Conservation (phyloP, 2,888 invertebrate species). For the Eupithecia dodoneata region DNA sequence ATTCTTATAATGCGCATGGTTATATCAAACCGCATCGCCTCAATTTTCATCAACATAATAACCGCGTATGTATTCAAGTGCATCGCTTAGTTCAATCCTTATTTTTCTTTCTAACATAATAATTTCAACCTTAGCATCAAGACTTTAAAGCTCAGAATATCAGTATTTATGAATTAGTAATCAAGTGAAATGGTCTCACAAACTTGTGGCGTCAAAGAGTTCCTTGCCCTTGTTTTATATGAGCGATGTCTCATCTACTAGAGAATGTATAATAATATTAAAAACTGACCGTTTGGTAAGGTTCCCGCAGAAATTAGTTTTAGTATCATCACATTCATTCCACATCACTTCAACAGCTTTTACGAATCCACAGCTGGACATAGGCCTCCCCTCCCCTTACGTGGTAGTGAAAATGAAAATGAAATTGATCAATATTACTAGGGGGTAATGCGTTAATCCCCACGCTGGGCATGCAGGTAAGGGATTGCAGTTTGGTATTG, state of each 20-base stretch:
- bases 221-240: constrained; percentile 52
- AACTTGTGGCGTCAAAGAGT: constrained; percentile 60
- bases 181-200: constrained; percentile 66
- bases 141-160: constrained; percentile 44
- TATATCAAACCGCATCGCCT: constrained; percentile 64
- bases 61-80: constrained; percentile 77
- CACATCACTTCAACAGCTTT: not conserved
- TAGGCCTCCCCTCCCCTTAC: not conserved
- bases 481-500: not conserved
- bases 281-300: not conserved
- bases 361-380: not conserved
- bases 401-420: too few species aligned
- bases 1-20: constrained; percentile 59
- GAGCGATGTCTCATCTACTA: not conserved
- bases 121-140: constrained; percentile 46
- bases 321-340: too few species aligned
- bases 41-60: constrained; percentile 77
- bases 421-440: not conserved
- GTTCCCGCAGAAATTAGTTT: too few species aligned
- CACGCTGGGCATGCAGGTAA: not conserved
- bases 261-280: not conserved
- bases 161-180: constrained; percentile 44
- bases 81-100: constrained; percentile 57
- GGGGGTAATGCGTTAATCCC: not conserved
- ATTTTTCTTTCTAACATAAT: constrained; percentile 25